Evolutionary conservation across 2,888 invertebrate genomes (phyloP).

Genomic region (Rhagophthalmus giganteus): DNA sequence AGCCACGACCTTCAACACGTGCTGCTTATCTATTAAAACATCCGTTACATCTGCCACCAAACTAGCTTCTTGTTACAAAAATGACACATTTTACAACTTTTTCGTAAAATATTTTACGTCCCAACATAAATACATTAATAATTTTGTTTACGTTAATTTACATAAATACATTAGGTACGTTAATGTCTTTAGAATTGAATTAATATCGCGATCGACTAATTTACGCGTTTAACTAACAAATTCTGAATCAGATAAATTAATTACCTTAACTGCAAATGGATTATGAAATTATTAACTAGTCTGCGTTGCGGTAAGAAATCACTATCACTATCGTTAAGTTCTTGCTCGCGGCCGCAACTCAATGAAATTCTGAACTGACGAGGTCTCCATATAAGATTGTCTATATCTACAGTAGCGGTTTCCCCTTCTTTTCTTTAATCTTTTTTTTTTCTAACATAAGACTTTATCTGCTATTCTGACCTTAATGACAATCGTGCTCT

Average conservation of each 20-base stretch:
- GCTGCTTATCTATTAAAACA: conserved; percentile 4
- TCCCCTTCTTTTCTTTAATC: conserved; percentile 27
- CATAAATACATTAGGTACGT: no score
- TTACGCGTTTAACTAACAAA: background rate
- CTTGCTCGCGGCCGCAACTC: conserved; percentile 17
- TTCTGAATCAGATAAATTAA: background rate
- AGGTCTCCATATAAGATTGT: conserved; percentile 26
- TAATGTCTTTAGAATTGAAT: no score
- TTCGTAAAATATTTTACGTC: no score
- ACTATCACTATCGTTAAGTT: conserved; percentile 19
- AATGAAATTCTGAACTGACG: conserved; percentile 26
- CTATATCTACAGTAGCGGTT: conserved; percentile 27
- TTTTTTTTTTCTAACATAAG: conserved; percentile 13
- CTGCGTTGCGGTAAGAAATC: conserved; percentile 15
- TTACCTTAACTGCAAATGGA: conserved; percentile 14
- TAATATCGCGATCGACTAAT: background rate
- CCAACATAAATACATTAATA: no score
- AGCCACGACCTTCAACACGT: conserved; percentile 6
- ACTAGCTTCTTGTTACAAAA: no score
- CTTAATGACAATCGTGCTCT: conserved; percentile 18
- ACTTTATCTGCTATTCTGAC: conserved; percentile 17
- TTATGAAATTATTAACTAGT: conserved; percentile 6
- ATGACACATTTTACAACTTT: no score
- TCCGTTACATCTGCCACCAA: conserved; percentile 8
- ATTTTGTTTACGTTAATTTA: no score